Base-by-base conservation (phyloP, 2,113 vertebrate species). In the Oryzias javanicus region DNA sequence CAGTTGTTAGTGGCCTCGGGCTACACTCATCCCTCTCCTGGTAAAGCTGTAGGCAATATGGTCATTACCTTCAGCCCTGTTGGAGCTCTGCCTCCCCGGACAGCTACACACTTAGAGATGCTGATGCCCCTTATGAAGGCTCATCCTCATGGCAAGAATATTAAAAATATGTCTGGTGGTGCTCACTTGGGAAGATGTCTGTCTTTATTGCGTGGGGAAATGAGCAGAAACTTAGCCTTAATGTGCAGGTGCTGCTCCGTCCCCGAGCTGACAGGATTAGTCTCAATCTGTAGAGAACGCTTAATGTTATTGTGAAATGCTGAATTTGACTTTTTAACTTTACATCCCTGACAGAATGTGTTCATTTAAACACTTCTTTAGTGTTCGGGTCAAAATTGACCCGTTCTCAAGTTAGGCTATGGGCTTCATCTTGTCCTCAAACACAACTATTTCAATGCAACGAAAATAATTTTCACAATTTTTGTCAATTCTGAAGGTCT, bases 61-160 rank as follows among this genome's bases (percentile, higher is more conserved):
- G 78, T 74, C 78, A 85, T 89, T 88, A 86, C 67, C 79, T 81
- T 62, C 77, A 67, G 70, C 83, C 60, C 71, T 60, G 76, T 63
- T 35, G 64, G 81, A 80, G 67, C 68, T 79, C 67, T 64, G 74
- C 70, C 80, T 75, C 76, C 66, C 75, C 42, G 41, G 77, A 70
- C 60, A 63, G 76, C 45, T 60, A 60, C 74, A 70, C 29, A 72
- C 69, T 76, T 60, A 60, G 74, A 70, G 60, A 72, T 78, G 77
- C 58, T 82, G 76, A 82, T 80, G 72, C 67, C 54, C 45, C 73
- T 62, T 55, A 59, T 64, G 71, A 68, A 71, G 55, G 58, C 63
- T 71, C 70, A 53, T 75, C 61, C 72, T 75, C 51, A 62, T 59
- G 69, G 84, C 71, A 46, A 25, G 76, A 81, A 80, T 84, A 86